Percentiles rank a stretch among this genome's conserved stretches.
These are phyloP conservation scores for Noctua fimbriata DNA, from an alignment of 2,888 invertebrate genomes.

Conservation along the genomic window DNA sequence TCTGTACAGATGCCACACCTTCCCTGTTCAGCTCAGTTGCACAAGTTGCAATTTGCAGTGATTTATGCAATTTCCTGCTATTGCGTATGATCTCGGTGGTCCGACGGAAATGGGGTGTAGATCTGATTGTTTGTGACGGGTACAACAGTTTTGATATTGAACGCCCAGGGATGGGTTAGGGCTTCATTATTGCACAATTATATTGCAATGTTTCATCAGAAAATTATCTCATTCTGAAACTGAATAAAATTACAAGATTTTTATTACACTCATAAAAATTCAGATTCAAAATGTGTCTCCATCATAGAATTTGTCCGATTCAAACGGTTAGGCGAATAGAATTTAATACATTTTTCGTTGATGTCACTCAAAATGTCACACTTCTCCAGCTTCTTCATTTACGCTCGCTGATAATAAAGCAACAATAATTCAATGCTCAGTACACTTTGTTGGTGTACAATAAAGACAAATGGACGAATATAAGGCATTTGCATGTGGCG, in stretches of 20 bases:
- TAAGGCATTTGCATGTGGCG: too few species aligned
- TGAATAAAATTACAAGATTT: not conserved
- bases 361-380: not conserved
- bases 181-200: not conserved
- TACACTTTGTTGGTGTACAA: not conserved
- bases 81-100: slow-evolving; percentile 52
- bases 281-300: not conserved
- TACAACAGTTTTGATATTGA: slow-evolving; percentile 38
- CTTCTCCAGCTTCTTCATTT: not conserved
- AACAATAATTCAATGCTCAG: not conserved
- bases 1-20: not conserved
- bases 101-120: slow-evolving; percentile 59
- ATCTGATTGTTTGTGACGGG: slow-evolving; percentile 44
- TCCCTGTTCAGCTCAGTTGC: not conserved
- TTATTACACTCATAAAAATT: not conserved
- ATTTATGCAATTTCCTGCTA: slow-evolving; percentile 43
- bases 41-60: slow-evolving; percentile 42
- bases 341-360: not conserved
- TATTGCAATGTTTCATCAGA: not conserved
- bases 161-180: slow-evolving; percentile 40
- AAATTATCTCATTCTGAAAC: not conserved
- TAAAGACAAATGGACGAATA: too few species aligned
- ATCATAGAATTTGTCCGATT: not conserved
- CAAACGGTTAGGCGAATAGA: not conserved
- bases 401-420: not conserved